These are phyloP conservation scores for Pogonophryne albipinna DNA, from an alignment of 2,797 vertebrate species.

Conservation along the genomic window DNA sequence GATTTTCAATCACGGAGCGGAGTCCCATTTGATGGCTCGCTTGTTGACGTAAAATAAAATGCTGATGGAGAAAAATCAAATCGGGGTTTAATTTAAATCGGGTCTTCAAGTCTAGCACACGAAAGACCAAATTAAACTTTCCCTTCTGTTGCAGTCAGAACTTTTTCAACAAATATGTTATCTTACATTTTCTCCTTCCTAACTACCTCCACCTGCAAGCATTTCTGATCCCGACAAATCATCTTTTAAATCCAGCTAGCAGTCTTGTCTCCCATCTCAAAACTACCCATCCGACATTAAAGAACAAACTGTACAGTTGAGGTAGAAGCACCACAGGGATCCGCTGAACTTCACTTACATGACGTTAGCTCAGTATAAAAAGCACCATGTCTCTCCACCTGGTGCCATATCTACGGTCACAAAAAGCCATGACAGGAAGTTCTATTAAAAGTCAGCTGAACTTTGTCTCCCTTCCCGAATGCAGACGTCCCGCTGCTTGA, in stretches of 20 bases:
- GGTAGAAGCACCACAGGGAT: not conserved
- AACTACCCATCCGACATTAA: conserved; percentile 13
- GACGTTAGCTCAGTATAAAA: not conserved
- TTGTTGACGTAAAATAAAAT: conserved; percentile 35
- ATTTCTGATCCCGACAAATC: conserved; percentile 51
- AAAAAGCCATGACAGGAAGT: not conserved
- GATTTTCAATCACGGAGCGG: conserved; percentile 11
- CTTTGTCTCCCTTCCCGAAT: conserved; percentile 32
- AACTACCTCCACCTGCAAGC: conserved; percentile 52
- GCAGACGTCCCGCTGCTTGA: conserved; percentile 64
- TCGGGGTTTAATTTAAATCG: not conserved
- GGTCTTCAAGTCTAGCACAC: conserved; percentile 3
- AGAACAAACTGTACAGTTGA: conserved; percentile 2
- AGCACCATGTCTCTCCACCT: conserved; percentile 6
- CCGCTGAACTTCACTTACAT: not conserved
- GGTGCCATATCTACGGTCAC: not conserved
- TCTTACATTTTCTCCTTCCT: not conserved
- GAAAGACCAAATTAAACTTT: too few relatives aligned
- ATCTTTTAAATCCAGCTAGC: conserved; percentile 53
- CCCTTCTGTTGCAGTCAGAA: not conserved
- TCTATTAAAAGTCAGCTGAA: conserved; percentile 22
- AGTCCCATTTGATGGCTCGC: conserved; percentile 21
- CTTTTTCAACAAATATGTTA: conserved; percentile 21
- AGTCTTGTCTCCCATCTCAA: conserved; percentile 7
- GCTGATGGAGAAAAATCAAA: conserved; percentile 29